These are phyloP conservation scores for Eptatretus atami DNA, from an alignment of 2,797 vertebrate species.

Conservation along the genomic window DNA sequence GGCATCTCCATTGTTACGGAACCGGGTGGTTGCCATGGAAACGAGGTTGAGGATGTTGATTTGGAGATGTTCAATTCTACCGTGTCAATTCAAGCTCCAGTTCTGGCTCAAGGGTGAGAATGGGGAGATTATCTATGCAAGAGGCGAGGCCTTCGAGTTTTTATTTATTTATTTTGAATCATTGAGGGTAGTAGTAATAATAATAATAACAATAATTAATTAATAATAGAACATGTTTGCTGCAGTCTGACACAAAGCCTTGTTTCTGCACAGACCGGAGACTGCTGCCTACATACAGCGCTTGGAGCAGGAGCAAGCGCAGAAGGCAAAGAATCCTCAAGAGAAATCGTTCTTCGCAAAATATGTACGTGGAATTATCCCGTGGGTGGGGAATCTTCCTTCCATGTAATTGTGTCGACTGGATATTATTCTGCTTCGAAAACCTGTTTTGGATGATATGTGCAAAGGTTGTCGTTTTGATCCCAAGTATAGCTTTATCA, in stretches of 20 bases:
- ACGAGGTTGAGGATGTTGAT: conserved; percentile 40
- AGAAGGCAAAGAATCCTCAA: conserved; percentile 58
- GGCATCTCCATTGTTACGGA: conserved; percentile 41
- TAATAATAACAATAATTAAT: too few relatives aligned
- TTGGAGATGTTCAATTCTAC: conserved; percentile 56
- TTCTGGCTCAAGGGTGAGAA: conserved; percentile 24
- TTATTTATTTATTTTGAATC: too few relatives aligned
- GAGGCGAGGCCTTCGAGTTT: too few relatives aligned
- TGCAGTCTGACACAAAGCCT: not conserved
- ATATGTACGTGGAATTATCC: conserved; percentile 10
- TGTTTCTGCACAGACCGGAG: conserved; percentile 29
- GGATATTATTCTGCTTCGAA: too few relatives aligned
- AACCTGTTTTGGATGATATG: too few relatives aligned
- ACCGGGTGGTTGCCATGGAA: conserved; percentile 34
- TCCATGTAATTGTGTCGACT: too few relatives aligned
- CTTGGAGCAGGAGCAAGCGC: conserved; percentile 44
- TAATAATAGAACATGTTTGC: too few relatives aligned
- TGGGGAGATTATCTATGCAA: too few relatives aligned
- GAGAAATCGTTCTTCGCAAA: conserved; percentile 78
- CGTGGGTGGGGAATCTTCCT: too few relatives aligned
- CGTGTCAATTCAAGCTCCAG: conserved; percentile 23
- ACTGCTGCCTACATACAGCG: conserved; percentile 43
- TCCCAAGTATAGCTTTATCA: too few relatives aligned
- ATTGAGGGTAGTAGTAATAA: too few relatives aligned
- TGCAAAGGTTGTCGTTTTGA: too few relatives aligned